Base-by-base conservation (phyloP, 1,140 invertebrate genomes). In the Latrodectus geometricus region DNA sequence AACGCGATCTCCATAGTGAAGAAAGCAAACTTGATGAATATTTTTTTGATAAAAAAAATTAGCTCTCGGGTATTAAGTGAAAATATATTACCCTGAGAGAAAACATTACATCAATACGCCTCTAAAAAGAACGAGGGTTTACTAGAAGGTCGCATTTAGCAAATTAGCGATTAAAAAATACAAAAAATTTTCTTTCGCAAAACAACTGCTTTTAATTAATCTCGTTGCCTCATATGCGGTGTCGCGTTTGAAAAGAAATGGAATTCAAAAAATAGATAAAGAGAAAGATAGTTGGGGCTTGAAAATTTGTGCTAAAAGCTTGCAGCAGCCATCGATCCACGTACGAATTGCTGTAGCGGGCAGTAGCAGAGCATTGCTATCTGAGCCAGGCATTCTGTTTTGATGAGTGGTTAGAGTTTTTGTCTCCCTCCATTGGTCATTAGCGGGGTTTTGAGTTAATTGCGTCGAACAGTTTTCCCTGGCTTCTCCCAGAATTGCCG, bases 151-250 rank as follows among this genome's bases (percentile, higher is more conserved):
- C 79, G 65, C 82, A 76, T 84, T 84, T 84, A 76, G 73, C 83
- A 86, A 86, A 86, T 86, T 86, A 86, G 83, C 75, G 83, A 77
- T 84, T 70, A 52, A 66, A 84, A 76, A 84, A 79, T 23, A 68
- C n/a, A 79, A 69, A 72, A 84, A 84, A 84, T 49, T 74, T 74
- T n/a, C 73, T 50, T 84, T 76, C 82, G 74, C 76, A 78, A 72
- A 86, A 86, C 83, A 86, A 86, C 83, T 78, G 83, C 83, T 86
- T 86, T 86, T 86, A 86, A 86, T 86, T 86, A 86, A 86, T 86
- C 83, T 70, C 73, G 82, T 76, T 84, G 82, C 82, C 82, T 84
- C 83, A 86, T 86, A 86, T 86, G 83, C 83, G 83, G 56, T 75
- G 56, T 35, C 56, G 81, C 79, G 69, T 76, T 76, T 76, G 73